These are phyloP conservation scores for Takifugu flavidus DNA, from an alignment of 2,113 vertebrate species.

Conservation along the genomic window DNA sequence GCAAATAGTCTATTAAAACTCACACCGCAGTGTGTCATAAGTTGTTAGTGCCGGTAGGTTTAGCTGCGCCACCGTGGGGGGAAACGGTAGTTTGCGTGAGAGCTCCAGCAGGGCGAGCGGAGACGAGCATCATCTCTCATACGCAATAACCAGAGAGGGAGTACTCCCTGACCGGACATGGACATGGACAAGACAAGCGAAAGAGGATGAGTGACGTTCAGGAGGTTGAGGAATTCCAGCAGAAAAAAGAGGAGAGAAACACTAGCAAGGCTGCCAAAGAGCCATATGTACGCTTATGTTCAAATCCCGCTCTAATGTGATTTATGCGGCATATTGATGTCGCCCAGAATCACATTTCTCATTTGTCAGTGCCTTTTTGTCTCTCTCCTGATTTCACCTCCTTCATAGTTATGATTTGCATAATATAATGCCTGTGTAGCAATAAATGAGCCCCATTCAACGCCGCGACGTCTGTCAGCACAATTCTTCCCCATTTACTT, in stretches of 20 bases:
- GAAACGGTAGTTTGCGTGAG: slow-evolving; percentile 32
- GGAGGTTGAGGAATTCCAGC: background rate
- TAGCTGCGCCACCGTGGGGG: slow-evolving; percentile 34
- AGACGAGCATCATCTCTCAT: slow-evolving; percentile 43
- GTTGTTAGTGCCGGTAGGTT: slow-evolving; percentile 46
- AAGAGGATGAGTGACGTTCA: slow-evolving; percentile 7
- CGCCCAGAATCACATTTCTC: slow-evolving; percentile 43
- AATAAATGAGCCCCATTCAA: slow-evolving; percentile 57
- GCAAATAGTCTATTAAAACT: slow-evolving; percentile 12
- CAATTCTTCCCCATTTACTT: slow-evolving; percentile 56
- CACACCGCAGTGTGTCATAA: slow-evolving; percentile 22
- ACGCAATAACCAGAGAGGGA: slow-evolving; percentile 48
- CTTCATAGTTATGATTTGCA: slow-evolving; percentile 60
- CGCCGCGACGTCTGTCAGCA: slow-evolving; percentile 43
- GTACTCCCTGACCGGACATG: slow-evolving; percentile 27
- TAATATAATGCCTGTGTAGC: slow-evolving; percentile 51
- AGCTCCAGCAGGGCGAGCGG: slow-evolving; percentile 31
- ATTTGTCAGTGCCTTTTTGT: slow-evolving; percentile 60
- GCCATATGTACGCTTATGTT: slow-evolving; percentile 42
- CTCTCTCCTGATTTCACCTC: slow-evolving; percentile 52
- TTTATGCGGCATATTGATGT: slow-evolving; percentile 53
- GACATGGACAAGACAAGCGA: slow-evolving; percentile 20
- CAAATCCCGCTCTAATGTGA: slow-evolving; percentile 51
- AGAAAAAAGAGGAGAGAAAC: slow-evolving; percentile 7
- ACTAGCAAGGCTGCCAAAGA: slow-evolving; percentile 27